phyloP scores from a whole-genome alignment of 2,797 vertebrate species.

The Halcyon smyrnensis region DNA sequence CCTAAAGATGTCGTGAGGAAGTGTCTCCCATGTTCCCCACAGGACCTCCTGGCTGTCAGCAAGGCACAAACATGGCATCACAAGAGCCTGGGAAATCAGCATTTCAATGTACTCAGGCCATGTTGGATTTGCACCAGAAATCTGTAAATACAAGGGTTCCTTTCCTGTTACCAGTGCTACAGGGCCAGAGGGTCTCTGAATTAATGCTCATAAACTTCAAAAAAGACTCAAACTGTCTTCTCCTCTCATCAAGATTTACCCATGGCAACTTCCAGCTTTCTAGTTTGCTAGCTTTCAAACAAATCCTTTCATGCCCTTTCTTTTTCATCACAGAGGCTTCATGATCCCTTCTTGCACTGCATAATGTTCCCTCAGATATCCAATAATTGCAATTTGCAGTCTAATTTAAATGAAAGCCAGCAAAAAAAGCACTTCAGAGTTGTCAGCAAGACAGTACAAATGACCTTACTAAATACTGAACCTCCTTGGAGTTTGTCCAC shows the following conservation, averaged over 20 bases:
- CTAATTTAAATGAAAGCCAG: not conserved
- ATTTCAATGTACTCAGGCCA: not conserved
- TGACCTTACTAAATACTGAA: not conserved
- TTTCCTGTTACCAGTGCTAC: not conserved
- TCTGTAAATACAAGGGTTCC: not conserved
- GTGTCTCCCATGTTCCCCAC: not conserved
- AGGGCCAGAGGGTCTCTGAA: not conserved
- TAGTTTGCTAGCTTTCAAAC: not conserved
- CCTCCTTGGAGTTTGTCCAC: not conserved
- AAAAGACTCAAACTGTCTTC: not conserved
- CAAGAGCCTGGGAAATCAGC: not conserved
- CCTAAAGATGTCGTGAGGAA: accelerated
- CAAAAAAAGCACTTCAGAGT: not conserved
- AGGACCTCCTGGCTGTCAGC: not conserved
- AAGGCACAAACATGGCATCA: not conserved
- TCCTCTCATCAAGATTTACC: not conserved
- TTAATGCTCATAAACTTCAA: not conserved
- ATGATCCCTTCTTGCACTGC: not conserved
- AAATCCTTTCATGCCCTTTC: not conserved
- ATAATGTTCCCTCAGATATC: not conserved
- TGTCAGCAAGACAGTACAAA: not conserved
- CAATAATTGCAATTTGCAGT: not conserved
- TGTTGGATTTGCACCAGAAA: not conserved
- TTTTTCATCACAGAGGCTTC: not conserved
- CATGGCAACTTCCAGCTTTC: not conserved